A percentile compares a stretch with the other conserved stretches of the same genome.
Conservation (phyloP, 2,797 vertebrate species). For the Smutsia gigantea region DNA sequence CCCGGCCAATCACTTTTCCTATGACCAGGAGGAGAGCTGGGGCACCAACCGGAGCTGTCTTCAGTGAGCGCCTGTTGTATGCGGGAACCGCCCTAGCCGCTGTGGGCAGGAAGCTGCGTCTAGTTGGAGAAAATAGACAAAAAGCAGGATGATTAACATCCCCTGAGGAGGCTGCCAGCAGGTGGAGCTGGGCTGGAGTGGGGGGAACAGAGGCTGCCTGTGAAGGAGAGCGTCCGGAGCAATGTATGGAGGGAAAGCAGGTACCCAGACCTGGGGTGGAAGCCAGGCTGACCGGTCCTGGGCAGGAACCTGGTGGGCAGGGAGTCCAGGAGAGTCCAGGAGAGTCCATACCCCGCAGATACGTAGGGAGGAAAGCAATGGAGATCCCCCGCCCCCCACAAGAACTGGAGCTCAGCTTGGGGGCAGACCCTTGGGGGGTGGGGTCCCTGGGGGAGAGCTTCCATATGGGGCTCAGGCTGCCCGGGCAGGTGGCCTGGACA, state of each 20-base stretch:
- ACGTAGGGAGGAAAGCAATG: too few species aligned
- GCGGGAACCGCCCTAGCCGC: accelerated
- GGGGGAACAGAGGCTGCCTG: not conserved
- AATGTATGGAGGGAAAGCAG: not conserved
- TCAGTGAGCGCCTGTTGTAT: not conserved
- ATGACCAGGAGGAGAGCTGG: not conserved
- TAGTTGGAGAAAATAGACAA: not conserved
- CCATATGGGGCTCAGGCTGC: too few species aligned
- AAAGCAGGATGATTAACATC: not conserved
- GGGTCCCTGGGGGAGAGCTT: too few species aligned
- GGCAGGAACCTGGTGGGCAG: not conserved
- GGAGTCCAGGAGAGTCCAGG: not conserved
- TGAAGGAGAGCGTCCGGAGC: too few species aligned
- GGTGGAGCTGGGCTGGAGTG: not conserved
- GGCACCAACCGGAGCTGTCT: not conserved
- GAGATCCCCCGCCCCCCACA: too few species aligned
- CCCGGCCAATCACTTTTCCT: accelerated
- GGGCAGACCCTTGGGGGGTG: too few species aligned
- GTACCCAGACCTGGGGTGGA: accelerated
- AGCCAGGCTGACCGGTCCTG: not conserved
- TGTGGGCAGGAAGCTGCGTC: too few species aligned
- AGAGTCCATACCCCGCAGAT: not conserved
- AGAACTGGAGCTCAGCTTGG: too few species aligned
- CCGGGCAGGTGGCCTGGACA: too few species aligned
- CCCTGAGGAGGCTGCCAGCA: not conserved